A percentile compares a stretch with the other conserved stretches of the same genome.
Conservation (phyloP, 2,888 invertebrate genomes). For the Adineta ricciae region DNA sequence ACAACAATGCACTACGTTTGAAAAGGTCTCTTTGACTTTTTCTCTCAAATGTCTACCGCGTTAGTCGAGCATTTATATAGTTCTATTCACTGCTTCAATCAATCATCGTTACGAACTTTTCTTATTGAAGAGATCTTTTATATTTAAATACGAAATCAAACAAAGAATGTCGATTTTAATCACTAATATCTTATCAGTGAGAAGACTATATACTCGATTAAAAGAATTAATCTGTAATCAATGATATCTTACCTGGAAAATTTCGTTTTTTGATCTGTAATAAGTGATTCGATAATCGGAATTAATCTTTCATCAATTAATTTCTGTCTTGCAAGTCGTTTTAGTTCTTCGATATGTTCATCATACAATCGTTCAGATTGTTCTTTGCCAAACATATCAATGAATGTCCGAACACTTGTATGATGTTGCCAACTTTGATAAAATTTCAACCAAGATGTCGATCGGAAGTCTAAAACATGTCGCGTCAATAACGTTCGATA, state of each 20-base stretch:
- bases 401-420: background rate
- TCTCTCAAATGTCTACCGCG: background rate
- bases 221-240: no score
- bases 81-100: no score
- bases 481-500: background rate
- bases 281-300: background rate
- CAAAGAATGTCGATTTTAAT: no score
- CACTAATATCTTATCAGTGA: no score
- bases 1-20: background rate
- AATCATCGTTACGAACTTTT: no score
- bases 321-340: background rate
- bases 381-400: background rate
- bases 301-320: constrained; percentile 18
- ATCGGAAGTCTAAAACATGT: background rate
- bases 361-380: background rate
- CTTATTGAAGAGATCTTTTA: no score
- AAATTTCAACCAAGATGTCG: background rate
- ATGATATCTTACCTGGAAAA: background rate
- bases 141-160: no score
- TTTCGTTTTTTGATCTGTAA: background rate
- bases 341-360: constrained; percentile 6
- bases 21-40: background rate
- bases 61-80: background rate
- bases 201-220: no score
- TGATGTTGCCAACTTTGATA: background rate